Conservation (phyloP, 2,888 invertebrate genomes). For the Ctenicera cuprea region DNA sequence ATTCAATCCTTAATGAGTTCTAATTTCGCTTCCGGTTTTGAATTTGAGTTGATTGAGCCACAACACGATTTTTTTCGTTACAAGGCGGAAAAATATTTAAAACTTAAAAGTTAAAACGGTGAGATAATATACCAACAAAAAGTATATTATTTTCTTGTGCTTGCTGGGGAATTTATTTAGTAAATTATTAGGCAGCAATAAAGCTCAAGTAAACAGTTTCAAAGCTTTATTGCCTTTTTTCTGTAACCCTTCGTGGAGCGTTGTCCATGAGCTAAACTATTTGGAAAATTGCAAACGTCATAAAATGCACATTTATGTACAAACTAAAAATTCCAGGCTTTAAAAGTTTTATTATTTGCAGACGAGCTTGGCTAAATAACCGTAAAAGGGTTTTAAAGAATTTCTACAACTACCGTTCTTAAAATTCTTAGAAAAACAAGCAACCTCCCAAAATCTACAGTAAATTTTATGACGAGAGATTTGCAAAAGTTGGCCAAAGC, state of each 20-base stretch:
- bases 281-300: neutral
- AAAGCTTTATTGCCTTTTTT: no score
- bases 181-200: no score
- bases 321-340: conserved; percentile 12
- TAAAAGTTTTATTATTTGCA: conserved; percentile 3
- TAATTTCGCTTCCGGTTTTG: no score
- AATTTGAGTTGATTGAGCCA: no score
- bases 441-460: conserved; percentile 22
- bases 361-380: neutral
- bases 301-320: conserved; percentile 22
- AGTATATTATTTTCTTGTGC: no score
- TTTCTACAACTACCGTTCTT: neutral
- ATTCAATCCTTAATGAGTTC: no score
- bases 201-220: no score
- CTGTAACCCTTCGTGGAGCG: neutral
- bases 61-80: no score
- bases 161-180: no score
- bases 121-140: no score
- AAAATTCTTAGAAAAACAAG: conserved; percentile 12
- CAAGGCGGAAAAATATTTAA: no score
- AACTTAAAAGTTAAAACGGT: no score
- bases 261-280: neutral
- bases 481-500: conserved; percentile 43
- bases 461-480: conserved; percentile 25
- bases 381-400: conserved; percentile 25